A percentile compares a stretch with the other conserved stretches of the same genome.
Evolutionary conservation across 2,797 vertebrate species (phyloP).

Genomic region (Setipinna tenuifilis): DNA sequence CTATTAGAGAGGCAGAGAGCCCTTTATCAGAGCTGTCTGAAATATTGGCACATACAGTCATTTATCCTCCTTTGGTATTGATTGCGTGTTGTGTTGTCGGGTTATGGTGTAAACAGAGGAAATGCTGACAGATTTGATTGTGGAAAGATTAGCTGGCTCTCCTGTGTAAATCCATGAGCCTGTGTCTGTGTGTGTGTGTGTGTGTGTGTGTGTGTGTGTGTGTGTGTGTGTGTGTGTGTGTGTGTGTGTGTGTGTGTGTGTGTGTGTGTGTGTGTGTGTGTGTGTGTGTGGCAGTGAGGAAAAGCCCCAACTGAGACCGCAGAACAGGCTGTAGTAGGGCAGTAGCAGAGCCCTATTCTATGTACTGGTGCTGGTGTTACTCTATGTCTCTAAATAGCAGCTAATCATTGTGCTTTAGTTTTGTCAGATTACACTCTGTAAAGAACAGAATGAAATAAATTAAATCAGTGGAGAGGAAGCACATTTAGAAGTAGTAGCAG

Average conservation of each 20-base stretch:
- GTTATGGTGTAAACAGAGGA: slow-evolving; percentile 67
- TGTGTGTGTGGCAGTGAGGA: background rate
- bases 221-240: no score
- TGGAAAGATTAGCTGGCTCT: slow-evolving; percentile 36
- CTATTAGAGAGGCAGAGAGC: slow-evolving; percentile 63
- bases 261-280: background rate
- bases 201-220: slow-evolving; percentile 1
- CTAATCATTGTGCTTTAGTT: background rate
- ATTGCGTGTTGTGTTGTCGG: slow-evolving; percentile 73
- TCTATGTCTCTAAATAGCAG: background rate
- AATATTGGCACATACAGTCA: slow-evolving; percentile 73
- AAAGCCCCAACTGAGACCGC: background rate
- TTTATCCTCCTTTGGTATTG: slow-evolving; percentile 74
- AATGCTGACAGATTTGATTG: slow-evolving; percentile 70
- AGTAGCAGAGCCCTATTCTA: background rate
- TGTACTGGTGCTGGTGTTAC: background rate
- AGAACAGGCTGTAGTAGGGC: background rate
- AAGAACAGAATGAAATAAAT: no score
- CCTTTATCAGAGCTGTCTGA: slow-evolving; percentile 73
- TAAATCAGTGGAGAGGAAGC: no score
- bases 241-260: background rate
- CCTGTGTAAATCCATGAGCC: slow-evolving; percentile 19
- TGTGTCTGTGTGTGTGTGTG: background rate
- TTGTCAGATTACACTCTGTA: no score
- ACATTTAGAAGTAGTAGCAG: no score